phyloP scores from a whole-genome alignment of 1,140 invertebrate species.

The Drosophila carrolli region DNA sequence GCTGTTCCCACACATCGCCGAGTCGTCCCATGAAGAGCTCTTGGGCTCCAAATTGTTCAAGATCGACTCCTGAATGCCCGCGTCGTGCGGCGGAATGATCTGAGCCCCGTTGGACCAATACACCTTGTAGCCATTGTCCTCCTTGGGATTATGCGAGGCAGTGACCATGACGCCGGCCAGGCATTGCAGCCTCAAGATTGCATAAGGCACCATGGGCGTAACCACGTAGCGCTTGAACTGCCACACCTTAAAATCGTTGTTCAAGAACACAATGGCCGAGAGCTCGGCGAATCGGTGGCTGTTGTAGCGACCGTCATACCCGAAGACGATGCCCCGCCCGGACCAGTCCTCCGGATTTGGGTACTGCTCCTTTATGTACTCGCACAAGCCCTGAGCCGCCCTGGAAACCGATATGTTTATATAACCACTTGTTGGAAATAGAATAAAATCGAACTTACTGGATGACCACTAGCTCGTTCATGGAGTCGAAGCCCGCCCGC shows the following conservation, averaged over 20 bases:
- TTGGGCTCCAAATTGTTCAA: constrained; percentile 88
- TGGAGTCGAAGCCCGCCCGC: constrained; percentile 95
- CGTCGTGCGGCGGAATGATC: constrained; percentile 97
- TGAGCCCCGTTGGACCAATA: constrained; percentile 98
- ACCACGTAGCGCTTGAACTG: constrained; percentile 93
- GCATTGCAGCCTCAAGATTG: constrained; percentile 89
- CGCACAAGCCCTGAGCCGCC: constrained; percentile 95
- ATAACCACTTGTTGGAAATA: not conserved
- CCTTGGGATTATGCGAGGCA: constrained; percentile 99
- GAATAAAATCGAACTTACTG: constrained; percentile 86
- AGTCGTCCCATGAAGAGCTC: constrained; percentile 63
- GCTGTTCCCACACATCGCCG: constrained; percentile 18
- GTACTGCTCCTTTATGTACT: constrained; percentile 89
- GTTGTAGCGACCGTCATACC: constrained; percentile 98
- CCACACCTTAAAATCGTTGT: constrained; percentile 92
- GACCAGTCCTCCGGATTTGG: constrained; percentile 83
- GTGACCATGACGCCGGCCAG: constrained; percentile 97
- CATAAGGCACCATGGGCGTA: constrained; percentile 97
- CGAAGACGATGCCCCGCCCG: constrained; percentile 93
- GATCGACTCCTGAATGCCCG: constrained; percentile 93
- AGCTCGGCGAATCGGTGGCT: constrained; percentile 97
- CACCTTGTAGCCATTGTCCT: constrained; percentile 99
- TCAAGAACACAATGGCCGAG: constrained; percentile 93
- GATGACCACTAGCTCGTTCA: constrained; percentile 99
- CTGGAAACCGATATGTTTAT: constrained; percentile 2